These are phyloP conservation scores for Amphimallon solstitiale DNA, from an alignment of 2,888 invertebrate genomes.

Conservation along the genomic window DNA sequence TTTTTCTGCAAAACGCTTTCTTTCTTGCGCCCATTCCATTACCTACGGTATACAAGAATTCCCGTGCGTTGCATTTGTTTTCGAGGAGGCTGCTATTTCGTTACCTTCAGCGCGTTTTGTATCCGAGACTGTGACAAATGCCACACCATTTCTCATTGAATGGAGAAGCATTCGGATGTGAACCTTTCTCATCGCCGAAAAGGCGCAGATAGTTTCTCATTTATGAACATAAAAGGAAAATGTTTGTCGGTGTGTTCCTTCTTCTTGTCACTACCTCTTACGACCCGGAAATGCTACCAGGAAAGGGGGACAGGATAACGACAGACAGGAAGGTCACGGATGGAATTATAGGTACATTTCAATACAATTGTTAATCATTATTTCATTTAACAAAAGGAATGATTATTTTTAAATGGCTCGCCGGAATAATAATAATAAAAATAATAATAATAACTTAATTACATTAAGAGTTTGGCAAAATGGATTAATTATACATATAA, in stretches of 20 bases:
- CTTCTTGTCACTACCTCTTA: constrained; percentile 5
- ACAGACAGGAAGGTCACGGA: constrained; percentile 20
- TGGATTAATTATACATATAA: too few species aligned
- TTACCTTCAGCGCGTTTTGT: constrained; percentile 32
- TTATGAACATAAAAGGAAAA: constrained; percentile 32
- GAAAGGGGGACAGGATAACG: constrained; percentile 12
- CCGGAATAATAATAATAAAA: too few species aligned
- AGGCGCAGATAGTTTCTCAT: constrained; percentile 32
- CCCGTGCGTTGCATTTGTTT: constrained; percentile 24
- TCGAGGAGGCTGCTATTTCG: constrained; percentile 13
- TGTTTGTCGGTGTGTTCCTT: constrained; percentile 21
- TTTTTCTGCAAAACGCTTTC: constrained; percentile 3
- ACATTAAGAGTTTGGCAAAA: too few species aligned
- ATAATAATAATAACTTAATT: too few species aligned
- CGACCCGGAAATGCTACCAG: not conserved
- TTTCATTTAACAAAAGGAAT: too few species aligned
- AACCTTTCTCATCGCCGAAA: constrained; percentile 32
- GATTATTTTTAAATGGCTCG: too few species aligned
- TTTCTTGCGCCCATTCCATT: constrained; percentile 13
- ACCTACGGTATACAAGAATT: constrained; percentile 2
- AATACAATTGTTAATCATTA: constrained; percentile 2
- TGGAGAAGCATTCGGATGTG: constrained; percentile 30
- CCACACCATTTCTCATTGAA: constrained; percentile 31
- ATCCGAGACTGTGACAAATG: constrained; percentile 35
- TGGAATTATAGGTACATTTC: constrained; percentile 16